Conservation (phyloP, 2,888 invertebrate species). For the Tuberolachnus salignus region DNA sequence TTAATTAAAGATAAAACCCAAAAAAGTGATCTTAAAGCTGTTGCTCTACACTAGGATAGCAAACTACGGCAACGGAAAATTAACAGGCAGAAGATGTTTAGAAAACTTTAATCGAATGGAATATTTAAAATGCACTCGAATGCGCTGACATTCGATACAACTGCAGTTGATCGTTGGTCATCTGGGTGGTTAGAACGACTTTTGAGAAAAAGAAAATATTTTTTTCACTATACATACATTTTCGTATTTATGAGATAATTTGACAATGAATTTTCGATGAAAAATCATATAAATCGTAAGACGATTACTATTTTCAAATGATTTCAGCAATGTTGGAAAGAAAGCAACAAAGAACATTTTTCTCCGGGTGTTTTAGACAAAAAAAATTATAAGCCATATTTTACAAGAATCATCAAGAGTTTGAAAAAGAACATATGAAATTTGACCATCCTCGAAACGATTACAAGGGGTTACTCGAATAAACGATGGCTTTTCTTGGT, state of each 20-base stretch:
- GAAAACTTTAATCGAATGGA: slow-evolving; percentile 31
- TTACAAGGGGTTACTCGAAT: too few species aligned
- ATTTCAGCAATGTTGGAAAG: too few species aligned
- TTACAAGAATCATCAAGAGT: too few species aligned
- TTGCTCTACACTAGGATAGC: slow-evolving; percentile 35
- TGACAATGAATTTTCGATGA: not conserved
- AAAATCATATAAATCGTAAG: too few species aligned
- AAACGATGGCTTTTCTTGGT: too few species aligned
- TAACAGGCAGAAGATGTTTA: slow-evolving; percentile 19
- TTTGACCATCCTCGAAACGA: too few species aligned
- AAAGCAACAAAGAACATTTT: too few species aligned
- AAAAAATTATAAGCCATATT: too few species aligned
- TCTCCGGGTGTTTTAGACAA: too few species aligned
- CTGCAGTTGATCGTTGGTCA: slow-evolving; percentile 9
- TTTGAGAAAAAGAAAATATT: not conserved
- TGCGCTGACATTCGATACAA: not conserved
- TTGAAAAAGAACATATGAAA: too few species aligned
- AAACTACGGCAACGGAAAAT: slow-evolving; percentile 35
- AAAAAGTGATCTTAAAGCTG: slow-evolving; percentile 14
- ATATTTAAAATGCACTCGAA: slow-evolving; percentile 15
- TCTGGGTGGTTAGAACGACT: not conserved
- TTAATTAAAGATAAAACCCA: slow-evolving; percentile 6
- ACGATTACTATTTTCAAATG: too few species aligned
- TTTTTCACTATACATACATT: not conserved
- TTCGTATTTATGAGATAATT: slow-evolving; percentile 6